Base-by-base conservation (phyloP, 2,113 vertebrate species). In the Odontophorus gujanensis region DNA sequence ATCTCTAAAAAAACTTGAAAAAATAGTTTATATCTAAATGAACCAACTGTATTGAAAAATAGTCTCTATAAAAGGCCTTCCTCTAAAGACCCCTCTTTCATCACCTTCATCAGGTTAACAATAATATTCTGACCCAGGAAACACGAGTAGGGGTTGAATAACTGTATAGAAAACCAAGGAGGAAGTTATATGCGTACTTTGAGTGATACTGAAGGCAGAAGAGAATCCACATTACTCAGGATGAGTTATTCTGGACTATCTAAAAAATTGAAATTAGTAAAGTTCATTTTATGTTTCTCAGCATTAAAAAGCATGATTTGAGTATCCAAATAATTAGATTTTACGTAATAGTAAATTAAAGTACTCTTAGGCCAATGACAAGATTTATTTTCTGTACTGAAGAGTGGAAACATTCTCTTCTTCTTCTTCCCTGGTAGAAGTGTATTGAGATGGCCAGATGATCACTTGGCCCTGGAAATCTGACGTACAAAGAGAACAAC, bases 401-500 rank as follows among this genome's bases (percentile, higher is more conserved):
- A 86, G 22, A 7, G 8, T 57, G 2, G 6, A 87, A 72, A 40
- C 47, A 4, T 47, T 87, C 1, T 47, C 16, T 8, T 59, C 28
- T 62, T 55, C 43, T 67, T 68, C 28, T 40, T n/a, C 8, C 2
- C 20, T 25, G 3, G 58, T n/a, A 43, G 77, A 90, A 81, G 6
- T 69, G 65, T 42, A 47, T 7, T 65, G 24, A 62, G 5, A 24
- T 32, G 75, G 15, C 36, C 1, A 1, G 16, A 9, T 84, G 12
- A 75, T 67, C 11, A 28, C 63, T 75, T 68, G 13, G 36, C 66
- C 45, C 53, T 76, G 22, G 16, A 28, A 73, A 69, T 72, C 79
- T 0, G 0, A 34, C 53, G 21, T 20, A 28, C 11, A 68, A 63
- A 72, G 8, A 42, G 50, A 80, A 77, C 11, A 66, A 6, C 22